Conservation (phyloP, 1,140 invertebrate species). For the Megathymus violae region DNA sequence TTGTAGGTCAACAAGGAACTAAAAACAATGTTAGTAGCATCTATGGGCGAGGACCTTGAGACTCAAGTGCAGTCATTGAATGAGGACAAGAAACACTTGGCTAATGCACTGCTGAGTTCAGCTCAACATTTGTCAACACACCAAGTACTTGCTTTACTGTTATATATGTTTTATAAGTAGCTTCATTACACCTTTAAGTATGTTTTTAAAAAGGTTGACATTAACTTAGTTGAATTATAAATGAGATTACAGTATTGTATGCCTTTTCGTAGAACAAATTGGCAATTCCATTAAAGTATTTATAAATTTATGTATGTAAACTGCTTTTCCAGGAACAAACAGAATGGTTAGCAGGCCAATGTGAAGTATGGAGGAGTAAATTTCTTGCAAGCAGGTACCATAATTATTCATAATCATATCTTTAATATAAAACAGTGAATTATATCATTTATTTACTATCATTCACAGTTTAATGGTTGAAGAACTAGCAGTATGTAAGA, state of each 20-base stretch:
- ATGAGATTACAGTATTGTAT: too few relatives aligned
- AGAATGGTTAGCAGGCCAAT: constrained; percentile 95
- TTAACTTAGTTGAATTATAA: too few relatives aligned
- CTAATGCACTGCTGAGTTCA: constrained; percentile 92
- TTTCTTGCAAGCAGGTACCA: constrained; percentile 92
- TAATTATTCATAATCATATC: neutral
- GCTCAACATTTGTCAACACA: constrained; percentile 93
- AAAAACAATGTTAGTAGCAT: constrained; percentile 96
- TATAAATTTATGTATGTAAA: too few relatives aligned
- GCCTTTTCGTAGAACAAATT: too few relatives aligned
- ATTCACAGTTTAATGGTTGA: constrained; percentile 93
- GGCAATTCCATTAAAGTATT: too few relatives aligned
- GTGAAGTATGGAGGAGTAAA: constrained; percentile 98
- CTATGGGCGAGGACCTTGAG: constrained; percentile 96
- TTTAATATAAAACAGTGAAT: neutral
- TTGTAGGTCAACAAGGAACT: constrained; percentile 94
- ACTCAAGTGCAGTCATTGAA: constrained; percentile 93
- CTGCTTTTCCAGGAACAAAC: constrained; percentile 90
- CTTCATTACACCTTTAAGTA: too few relatives aligned
- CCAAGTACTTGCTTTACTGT: constrained; percentile 79
- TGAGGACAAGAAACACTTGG: constrained; percentile 95
- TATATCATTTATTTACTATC: constrained; percentile 28
- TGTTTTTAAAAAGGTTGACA: too few relatives aligned
- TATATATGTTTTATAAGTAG: constrained; percentile 17
- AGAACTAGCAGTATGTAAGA: constrained; percentile 93